phyloP scores from a whole-genome alignment of 2,113 vertebrate species.

The Nothocercus nigrocapillus region DNA sequence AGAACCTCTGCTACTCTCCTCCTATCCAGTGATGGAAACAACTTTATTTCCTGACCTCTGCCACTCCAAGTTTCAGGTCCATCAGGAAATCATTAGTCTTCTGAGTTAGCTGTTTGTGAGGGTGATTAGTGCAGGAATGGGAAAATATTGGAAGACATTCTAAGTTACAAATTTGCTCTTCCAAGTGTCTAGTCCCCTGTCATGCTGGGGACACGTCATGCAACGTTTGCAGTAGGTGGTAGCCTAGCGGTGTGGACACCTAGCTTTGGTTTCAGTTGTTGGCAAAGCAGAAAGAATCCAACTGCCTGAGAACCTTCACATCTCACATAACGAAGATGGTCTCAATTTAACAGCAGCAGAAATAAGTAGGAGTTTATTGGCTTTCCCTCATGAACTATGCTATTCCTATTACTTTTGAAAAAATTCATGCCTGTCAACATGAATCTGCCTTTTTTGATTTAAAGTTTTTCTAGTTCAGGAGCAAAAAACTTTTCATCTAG shows the following conservation, averaged over 20 bases:
- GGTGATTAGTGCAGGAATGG: background rate
- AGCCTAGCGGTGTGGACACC: fast-evolving
- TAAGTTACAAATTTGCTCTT: background rate
- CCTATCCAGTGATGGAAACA: background rate
- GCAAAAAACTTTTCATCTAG: background rate
- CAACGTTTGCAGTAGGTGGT: background rate
- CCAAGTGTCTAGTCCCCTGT: background rate
- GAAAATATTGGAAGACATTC: background rate
- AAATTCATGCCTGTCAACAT: background rate
- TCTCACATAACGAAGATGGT: background rate
- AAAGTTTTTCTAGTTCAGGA: background rate
- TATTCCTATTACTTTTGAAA: background rate
- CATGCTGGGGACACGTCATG: fast-evolving
- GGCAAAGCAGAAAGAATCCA: background rate
- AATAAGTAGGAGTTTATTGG: background rate
- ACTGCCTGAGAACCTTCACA: background rate
- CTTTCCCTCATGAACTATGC: background rate
- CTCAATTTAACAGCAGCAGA: background rate
- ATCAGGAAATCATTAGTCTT: background rate
- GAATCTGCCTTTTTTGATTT: background rate
- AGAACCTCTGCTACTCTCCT: background rate
- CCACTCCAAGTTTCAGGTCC: background rate
- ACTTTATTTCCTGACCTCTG: background rate
- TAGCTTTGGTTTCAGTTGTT: background rate
- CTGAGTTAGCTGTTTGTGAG: background rate